Evolutionary conservation across 1,140 invertebrate genomes (phyloP).

Genomic region (Achroia grisella): DNA sequence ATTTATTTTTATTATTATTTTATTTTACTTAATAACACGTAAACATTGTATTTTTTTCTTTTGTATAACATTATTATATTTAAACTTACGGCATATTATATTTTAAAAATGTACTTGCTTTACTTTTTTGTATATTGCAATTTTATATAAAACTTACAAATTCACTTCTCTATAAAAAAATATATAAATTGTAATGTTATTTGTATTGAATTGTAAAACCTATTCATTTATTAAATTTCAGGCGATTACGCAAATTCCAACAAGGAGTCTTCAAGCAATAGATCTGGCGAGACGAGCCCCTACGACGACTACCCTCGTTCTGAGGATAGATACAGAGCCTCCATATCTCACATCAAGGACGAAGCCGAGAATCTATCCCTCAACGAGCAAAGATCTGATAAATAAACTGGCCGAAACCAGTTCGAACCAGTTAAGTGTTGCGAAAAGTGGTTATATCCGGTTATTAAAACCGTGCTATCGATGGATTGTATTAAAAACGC

Average conservation of each 20-base stretch:
- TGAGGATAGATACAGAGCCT: conserved; percentile 51
- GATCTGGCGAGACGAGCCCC: conserved; percentile 58
- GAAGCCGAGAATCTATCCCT: conserved; percentile 69
- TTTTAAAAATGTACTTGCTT: too few species aligned
- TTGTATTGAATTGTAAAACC: too few species aligned
- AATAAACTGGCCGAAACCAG: conserved; percentile 26
- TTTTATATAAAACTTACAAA: too few species aligned
- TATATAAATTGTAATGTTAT: too few species aligned
- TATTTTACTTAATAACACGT: too few species aligned
- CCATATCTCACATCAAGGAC: conserved; percentile 60
- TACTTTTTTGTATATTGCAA: too few species aligned
- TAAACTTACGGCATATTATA: too few species aligned
- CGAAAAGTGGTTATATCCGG: background rate
- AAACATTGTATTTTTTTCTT: too few species aligned
- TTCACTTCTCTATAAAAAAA: too few species aligned
- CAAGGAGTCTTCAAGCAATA: conserved; percentile 57
- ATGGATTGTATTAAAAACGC: background rate
- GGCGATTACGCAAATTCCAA: conserved; percentile 51
- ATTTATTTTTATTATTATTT: too few species aligned
- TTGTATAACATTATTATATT: too few species aligned
- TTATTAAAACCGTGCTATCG: background rate
- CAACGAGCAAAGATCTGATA: conserved; percentile 69
- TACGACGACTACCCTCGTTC: conserved; percentile 57
- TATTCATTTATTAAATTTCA: conserved; percentile 15
- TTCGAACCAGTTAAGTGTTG: conserved; percentile 2